These are phyloP conservation scores for Ambastaia sidthimunki DNA, from an alignment of 2,797 vertebrate genomes.

Conservation along the genomic window DNA sequence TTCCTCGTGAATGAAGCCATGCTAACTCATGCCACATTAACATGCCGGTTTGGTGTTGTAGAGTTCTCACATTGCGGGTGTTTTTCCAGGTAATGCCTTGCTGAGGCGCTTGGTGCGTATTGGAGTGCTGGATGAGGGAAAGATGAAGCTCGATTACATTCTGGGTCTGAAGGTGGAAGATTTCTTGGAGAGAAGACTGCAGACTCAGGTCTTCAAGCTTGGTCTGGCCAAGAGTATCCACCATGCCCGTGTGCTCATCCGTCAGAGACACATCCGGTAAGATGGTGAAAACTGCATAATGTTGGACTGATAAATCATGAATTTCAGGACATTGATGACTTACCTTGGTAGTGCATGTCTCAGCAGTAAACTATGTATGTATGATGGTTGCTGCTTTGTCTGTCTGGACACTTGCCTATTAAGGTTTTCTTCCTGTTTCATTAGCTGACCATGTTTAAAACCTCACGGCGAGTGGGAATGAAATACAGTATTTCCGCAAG, in stretches of 20 bases:
- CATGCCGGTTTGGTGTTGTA: not conserved
- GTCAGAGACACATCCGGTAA: slow-evolving; percentile 95
- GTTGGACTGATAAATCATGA: not conserved
- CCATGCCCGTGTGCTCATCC: slow-evolving; percentile 92
- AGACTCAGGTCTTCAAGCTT: slow-evolving; percentile 95
- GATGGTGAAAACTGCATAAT: not conserved
- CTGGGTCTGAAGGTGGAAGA: slow-evolving; percentile 94
- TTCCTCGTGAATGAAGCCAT: slow-evolving; percentile 82
- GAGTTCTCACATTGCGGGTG: accelerated
- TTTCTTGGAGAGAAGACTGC: slow-evolving; percentile 92
- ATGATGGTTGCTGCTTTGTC: not conserved
- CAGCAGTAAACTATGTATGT: not conserved
- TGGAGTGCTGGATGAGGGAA: slow-evolving; percentile 92
- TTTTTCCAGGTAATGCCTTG: slow-evolving; percentile 86
- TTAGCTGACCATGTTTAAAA: slow-evolving; percentile 65
- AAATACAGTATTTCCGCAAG: slow-evolving; percentile 81
- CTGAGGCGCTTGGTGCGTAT: slow-evolving; percentile 91
- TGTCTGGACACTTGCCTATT: slow-evolving; percentile 35
- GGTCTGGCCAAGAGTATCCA: slow-evolving; percentile 95
- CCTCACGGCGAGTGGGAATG: slow-evolving; percentile 62
- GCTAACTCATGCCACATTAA: not conserved
- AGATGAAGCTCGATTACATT: slow-evolving; percentile 98
- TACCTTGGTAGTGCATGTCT: not conserved
- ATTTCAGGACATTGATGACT: not conserved
- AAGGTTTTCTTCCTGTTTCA: slow-evolving; percentile 71